phyloP scores from a whole-genome alignment of 2,888 invertebrate species.

The Ptilodon capucinus region DNA sequence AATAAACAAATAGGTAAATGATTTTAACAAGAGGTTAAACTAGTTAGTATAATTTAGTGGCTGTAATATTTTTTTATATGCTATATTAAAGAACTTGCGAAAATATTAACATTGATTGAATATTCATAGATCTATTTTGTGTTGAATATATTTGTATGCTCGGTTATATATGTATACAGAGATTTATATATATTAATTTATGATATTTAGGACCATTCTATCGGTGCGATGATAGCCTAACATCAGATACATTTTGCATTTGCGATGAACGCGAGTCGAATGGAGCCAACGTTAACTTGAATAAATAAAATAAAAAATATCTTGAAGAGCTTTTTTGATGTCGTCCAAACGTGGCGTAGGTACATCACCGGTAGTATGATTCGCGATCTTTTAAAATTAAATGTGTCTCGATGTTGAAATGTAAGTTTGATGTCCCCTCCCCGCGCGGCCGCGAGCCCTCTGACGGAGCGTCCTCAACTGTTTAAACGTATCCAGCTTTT shows the following conservation, averaged over 20 bases:
- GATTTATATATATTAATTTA: background rate
- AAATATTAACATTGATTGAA: conserved; percentile 9
- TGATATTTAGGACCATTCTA: conserved; percentile 2
- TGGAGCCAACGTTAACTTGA: background rate
- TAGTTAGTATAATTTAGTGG: conserved; percentile 18
- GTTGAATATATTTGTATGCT: conserved; percentile 4
- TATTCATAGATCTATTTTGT: conserved; percentile 7
- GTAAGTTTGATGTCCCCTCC: background rate
- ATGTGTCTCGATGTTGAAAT: conserved; percentile 48
- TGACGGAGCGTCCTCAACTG: conserved; percentile 1
- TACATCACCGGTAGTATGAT: conserved; percentile 13
- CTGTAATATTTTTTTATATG: conserved; percentile 10
- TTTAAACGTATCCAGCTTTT: conserved; percentile 28
- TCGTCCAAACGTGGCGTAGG: background rate
- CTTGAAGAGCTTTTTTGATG: conserved; percentile 22
- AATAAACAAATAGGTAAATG: conserved; percentile 1
- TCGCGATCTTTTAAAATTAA: conserved; percentile 29
- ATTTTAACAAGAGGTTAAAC: conserved; percentile 5
- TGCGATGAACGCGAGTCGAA: background rate
- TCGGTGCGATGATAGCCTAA: conserved; percentile 25
- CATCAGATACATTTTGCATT: conserved; percentile 11
- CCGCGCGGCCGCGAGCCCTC: conserved; percentile 1
- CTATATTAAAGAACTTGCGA: conserved; percentile 12
- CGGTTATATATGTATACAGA: too few relatives aligned
- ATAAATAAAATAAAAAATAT: conserved; percentile 1